Conservation (phyloP, 1,140 invertebrate genomes). For the Hermetia illucens region DNA sequence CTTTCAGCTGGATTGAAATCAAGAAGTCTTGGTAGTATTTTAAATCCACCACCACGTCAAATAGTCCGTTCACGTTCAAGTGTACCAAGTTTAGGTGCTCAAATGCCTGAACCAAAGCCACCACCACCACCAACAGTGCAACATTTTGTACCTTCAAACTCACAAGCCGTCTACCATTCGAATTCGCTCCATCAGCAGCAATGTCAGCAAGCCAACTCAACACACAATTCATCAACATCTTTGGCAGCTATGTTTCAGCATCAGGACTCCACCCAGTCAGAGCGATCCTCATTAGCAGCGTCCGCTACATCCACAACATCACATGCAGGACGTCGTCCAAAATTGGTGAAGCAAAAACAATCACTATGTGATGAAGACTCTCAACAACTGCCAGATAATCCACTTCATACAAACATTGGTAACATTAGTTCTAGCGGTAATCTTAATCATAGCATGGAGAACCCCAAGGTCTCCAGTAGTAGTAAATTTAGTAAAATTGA, state of each 20-base stretch:
- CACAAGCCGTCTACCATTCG: too few relatives aligned
- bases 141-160: too few relatives aligned
- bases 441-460: slow-evolving; percentile 13
- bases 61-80: slow-evolving; percentile 59
- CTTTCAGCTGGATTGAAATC: slow-evolving; percentile 29
- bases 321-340: slow-evolving; percentile 32
- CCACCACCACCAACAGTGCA: background rate
- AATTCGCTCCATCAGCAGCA: too few relatives aligned
- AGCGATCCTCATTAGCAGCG: slow-evolving; percentile 3
- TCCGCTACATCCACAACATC: slow-evolving; percentile 16
- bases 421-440: slow-evolving; percentile 17
- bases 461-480: background rate
- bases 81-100: slow-evolving; percentile 47
- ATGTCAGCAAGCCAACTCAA: too few relatives aligned
- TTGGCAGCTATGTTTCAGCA: too few relatives aligned
- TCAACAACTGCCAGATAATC: slow-evolving; percentile 13
- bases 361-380: slow-evolving; percentile 55
- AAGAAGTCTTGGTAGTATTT: slow-evolving; percentile 60
- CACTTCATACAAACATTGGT: slow-evolving; percentile 20
- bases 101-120: slow-evolving; percentile 12
- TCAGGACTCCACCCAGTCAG: too few relatives aligned
- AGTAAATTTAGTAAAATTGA: background rate
- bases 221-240: too few relatives aligned
- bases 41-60: slow-evolving; percentile 50
- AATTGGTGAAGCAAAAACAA: slow-evolving; percentile 66